phyloP scores from a whole-genome alignment of 2,888 invertebrate genomes.

The Chloroclystis v-ata region DNA sequence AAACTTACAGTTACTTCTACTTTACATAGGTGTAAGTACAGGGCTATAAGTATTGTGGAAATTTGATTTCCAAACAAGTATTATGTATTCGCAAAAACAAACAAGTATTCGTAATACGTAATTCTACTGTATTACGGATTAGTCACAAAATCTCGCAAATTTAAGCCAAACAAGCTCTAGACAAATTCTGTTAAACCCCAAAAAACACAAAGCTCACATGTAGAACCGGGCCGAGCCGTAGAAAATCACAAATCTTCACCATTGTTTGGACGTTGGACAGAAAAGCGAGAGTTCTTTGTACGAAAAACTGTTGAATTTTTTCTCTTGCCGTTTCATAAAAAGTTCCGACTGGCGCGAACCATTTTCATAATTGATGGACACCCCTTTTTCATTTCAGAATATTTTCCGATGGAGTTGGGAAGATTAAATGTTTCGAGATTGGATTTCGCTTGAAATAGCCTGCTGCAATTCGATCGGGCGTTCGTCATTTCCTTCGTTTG shows the following conservation, averaged over 20 bases:
- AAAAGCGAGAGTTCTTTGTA: conserved; percentile 2
- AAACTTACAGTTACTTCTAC: no score
- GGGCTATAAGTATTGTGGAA: no score
- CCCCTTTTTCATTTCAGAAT: not conserved
- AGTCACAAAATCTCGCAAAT: no score
- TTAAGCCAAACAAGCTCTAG: no score
- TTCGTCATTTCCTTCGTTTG: no score
- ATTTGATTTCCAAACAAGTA: not conserved
- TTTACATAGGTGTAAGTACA: no score
- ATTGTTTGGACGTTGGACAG: not conserved
- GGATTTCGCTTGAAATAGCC: not conserved
- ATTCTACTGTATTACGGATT: no score
- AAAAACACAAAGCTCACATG: not conserved
- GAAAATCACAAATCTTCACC: not conserved
- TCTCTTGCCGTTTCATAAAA: not conserved
- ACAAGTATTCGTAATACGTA: no score
- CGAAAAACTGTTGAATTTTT: not conserved
- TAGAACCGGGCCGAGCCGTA: not conserved
- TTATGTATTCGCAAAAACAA: no score
- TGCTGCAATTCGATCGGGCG: no score
- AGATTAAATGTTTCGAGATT: not conserved
- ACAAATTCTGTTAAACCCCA: no score
- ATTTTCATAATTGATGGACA: conserved; percentile 7
- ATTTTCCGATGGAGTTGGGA: conserved; percentile 3
- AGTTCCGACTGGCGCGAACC: not conserved